A percentile compares a stretch with the other conserved stretches of the same genome.
Conservation (phyloP, 2,888 invertebrate species). For the Dione juno region DNA sequence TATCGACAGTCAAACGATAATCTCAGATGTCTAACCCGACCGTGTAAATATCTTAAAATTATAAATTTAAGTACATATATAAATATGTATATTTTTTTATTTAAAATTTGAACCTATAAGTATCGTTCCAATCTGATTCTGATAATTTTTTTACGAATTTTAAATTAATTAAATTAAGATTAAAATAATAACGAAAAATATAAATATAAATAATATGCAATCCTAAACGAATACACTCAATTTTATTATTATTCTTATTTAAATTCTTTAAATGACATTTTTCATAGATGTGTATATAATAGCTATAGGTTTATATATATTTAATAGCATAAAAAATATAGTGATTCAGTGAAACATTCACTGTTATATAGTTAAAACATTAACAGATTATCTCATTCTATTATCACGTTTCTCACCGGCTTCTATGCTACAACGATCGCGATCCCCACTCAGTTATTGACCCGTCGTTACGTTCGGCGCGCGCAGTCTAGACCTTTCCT, state of each 20-base stretch:
- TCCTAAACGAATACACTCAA: no score
- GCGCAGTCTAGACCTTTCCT: constrained; percentile 58
- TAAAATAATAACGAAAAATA: not conserved
- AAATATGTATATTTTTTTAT: not conserved
- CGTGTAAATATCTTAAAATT: no score
- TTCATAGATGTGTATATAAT: no score
- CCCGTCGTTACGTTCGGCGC: constrained; percentile 69
- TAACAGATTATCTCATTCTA: constrained; percentile 27
- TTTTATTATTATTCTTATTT: no score
- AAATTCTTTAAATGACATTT: no score
- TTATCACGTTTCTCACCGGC: constrained; percentile 38
- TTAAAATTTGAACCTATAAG: not conserved
- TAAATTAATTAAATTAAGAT: not conserved
- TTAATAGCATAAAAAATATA: not conserved
- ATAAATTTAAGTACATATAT: not conserved
- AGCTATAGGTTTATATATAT: no score
- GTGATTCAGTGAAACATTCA: not conserved
- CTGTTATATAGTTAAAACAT: constrained; percentile 14
- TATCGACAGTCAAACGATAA: no score
- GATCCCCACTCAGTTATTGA: constrained; percentile 80
- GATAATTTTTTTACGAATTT: no score
- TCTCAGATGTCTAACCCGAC: no score
- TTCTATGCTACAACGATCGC: constrained; percentile 57
- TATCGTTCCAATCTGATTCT: not conserved
- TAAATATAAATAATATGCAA: not conserved